phyloP scores from a whole-genome alignment of 1,140 invertebrate genomes.

The Leptopilina boulardi region DNA sequence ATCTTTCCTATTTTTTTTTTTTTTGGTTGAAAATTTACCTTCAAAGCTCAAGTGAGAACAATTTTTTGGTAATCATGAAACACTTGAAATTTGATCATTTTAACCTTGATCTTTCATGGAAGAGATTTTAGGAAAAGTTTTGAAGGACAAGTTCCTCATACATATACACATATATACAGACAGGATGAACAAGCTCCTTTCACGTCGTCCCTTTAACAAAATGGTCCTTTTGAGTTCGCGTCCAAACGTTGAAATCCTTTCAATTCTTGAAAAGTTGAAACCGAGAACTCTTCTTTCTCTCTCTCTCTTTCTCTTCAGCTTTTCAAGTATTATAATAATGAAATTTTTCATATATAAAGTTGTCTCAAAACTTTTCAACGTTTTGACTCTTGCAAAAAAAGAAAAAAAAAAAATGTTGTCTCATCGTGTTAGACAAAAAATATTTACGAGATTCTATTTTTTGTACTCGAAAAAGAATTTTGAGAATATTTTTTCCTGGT shows the following conservation, averaged over 20 bases:
- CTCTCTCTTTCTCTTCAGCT: not conserved
- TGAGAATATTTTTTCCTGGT: not conserved
- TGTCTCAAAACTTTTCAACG: not conserved
- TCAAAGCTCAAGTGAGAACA: too few species aligned
- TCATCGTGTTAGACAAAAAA: not conserved
- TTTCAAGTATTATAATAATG: not conserved
- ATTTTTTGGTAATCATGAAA: too few species aligned
- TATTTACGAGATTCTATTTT: too few species aligned
- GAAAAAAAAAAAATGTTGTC: too few species aligned
- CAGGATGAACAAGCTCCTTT: not conserved
- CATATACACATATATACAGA: too few species aligned
- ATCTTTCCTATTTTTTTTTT: not conserved
- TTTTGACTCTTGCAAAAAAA: not conserved
- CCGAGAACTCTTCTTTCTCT: not conserved
- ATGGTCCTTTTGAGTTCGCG: slow-evolving; percentile 14
- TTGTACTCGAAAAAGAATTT: too few species aligned
- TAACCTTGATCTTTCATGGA: not conserved
- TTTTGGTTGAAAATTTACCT: not conserved
- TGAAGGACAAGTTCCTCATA: slow-evolving; percentile 19
- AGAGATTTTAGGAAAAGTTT: not conserved
- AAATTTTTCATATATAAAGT: not conserved
- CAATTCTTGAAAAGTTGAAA: slow-evolving; percentile 25
- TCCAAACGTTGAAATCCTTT: slow-evolving; percentile 19
- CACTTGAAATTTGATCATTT: slow-evolving; percentile 11
- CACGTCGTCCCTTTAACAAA: not conserved